Evolutionary conservation across 2,888 invertebrate genomes (phyloP), one percentile per base, ranked within the genome.

Genomic region (Allacma fusca): DNA sequence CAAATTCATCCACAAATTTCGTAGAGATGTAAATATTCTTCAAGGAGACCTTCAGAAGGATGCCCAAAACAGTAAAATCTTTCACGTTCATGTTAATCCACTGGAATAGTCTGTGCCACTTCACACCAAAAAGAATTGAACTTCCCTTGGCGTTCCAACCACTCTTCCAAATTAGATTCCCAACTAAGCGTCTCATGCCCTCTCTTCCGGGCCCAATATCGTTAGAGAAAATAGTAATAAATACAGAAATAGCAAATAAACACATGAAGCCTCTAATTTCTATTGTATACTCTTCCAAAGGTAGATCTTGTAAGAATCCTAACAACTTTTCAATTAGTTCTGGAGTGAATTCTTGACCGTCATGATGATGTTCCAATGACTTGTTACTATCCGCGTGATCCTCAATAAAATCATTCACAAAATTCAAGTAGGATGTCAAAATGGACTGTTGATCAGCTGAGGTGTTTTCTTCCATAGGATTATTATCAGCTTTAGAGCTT

Each of bases 1-100:
- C 79, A 78, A 82, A 83, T 7, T 81, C 81, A 4, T 59, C 77
- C 0, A 81, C 77, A 12, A 68, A 50, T 77, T 81, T 80, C 12
- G 81, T 73, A 9, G 84, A 84, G 40, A 84, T 34, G 71, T 82
- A 84, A 57, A 83, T 72, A 67, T 81, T 83, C 44, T 78, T 59
- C 29, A 84, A 57, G 12, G 79, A 78, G 13, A 80, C 70, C 13
- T 62, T 29, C 26, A 74, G 40, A 7, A 84, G 23, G 24, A 75
- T 69, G 50, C 76, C 65, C 21, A 64, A 59, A 1, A 65, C 62
- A 12, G 78, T 73, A 24, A 80, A 64, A 34, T 19, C 26, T 16
- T 67, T 43, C 19, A 50, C 29, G 62, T 75, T 68, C 12, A 44
- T 62, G 28, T 50, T 64, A 40, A 81, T 65, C 73, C 79, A 79